These are phyloP conservation scores for Piezodorus guildinii DNA, from an alignment of 1,140 invertebrate species.

Conservation along the genomic window DNA sequence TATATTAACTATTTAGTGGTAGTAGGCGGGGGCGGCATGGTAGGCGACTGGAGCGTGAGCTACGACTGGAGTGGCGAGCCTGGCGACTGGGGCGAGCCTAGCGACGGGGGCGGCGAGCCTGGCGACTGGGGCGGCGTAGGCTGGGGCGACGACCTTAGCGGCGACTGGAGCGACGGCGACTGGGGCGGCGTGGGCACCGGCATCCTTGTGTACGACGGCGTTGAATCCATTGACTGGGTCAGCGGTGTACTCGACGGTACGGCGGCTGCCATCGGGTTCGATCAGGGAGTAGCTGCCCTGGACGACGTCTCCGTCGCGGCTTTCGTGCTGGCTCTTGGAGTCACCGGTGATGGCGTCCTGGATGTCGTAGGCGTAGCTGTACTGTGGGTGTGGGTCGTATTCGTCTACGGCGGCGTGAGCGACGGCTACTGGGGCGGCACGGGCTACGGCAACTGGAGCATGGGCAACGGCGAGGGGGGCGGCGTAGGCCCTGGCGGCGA, in stretches of 20 bases:
- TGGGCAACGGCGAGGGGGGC: neutral
- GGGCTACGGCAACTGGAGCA: slow-evolving; percentile 7
- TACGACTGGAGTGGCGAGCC: neutral
- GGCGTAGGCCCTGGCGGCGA: slow-evolving; percentile 14
- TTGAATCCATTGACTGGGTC: slow-evolving; percentile 8
- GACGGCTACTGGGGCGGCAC: slow-evolving; percentile 13
- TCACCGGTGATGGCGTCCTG: slow-evolving; percentile 30
- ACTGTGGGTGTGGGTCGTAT: slow-evolving; percentile 38
- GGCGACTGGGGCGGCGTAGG: neutral
- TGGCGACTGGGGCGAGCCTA: neutral
- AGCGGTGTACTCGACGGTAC: neutral
- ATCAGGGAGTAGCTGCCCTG: neutral
- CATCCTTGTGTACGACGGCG: slow-evolving; percentile 11
- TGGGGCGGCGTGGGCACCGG: neutral
- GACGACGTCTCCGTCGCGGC: slow-evolving; percentile 32
- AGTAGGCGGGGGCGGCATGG: no score
- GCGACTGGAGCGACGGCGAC: neutral
- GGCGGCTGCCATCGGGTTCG: neutral
- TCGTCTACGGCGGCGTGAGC: slow-evolving; percentile 28
- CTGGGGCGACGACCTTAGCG: neutral
- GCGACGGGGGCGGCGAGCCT: neutral
- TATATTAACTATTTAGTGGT: no score
- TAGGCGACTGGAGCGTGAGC: neutral
- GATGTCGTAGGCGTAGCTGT: slow-evolving; percentile 30
- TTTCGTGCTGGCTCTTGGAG: slow-evolving; percentile 30